Evolutionary conservation across 2,113 vertebrate species (phyloP), one percentile per base, ranked within the genome.

Genomic region (Holacanthus passer): DNA sequence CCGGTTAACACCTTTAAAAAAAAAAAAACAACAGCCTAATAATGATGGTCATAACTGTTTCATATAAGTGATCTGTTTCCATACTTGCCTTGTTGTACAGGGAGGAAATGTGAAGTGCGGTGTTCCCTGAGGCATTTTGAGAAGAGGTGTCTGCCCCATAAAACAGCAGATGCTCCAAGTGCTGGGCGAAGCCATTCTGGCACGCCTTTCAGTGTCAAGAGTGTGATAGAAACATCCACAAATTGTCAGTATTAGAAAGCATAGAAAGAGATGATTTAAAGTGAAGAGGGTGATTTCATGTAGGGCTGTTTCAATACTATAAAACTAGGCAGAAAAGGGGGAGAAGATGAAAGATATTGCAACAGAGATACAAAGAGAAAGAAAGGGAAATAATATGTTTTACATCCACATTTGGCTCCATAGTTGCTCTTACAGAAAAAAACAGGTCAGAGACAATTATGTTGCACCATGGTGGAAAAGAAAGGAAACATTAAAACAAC

Each of bases 91-190:
- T 97, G 87, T 98, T 97, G 94, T 98, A 97, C 87, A 97, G 96
- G 39, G 97, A 97, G 66, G 96, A 97, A 83, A 98, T 96, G 93
- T 98, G 97, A 85, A 98, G 93, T 8, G 97, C 96, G 0, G 96
- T 96, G 93, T 97, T 98, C 83, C 97, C 97, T 0, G 97, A 98
- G 83, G 97, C 97, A 52, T 98, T 98, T 93, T 96, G 96, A 77
- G 96, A 96, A 85, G 95, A 94, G 4, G 94, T 94, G 90, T 98
- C 96, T 7, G 97, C 97, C 27, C 97, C 97, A 0, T 98, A 98
- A 92, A 98, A 98, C 32, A 98, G 95, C 86, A 98, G 95, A 87
- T 97, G 97, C 81, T 98, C 97, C 93, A 98, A 95, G 77, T 98
- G 97, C 82, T 98, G 97, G 37, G 97, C 96, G 75, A 97, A 95